These are phyloP conservation scores for Orthosia gracilis DNA, from an alignment of 2,888 invertebrate species.

Conservation along the genomic window DNA sequence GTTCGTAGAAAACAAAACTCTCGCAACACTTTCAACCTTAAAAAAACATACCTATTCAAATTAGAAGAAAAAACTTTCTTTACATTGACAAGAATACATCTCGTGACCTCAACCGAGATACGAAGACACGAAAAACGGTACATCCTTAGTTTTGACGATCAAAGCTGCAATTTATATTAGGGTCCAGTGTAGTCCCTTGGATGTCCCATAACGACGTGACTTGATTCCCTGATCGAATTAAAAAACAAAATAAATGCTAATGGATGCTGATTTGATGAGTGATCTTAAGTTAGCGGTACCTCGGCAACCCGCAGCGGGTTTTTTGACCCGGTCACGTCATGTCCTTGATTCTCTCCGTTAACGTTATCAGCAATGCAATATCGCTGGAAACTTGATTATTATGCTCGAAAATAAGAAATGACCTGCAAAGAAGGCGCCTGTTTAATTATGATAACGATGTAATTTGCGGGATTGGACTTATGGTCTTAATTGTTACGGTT, in stretches of 20 bases:
- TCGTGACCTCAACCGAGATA: constrained; percentile 13
- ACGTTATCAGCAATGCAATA: constrained; percentile 61
- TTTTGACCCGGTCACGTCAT: constrained; percentile 74
- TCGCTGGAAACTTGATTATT: constrained; percentile 53
- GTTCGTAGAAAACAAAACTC: constrained; percentile 27
- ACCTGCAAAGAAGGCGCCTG: constrained; percentile 26
- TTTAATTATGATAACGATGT: constrained; percentile 13
- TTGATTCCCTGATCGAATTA: constrained; percentile 5
- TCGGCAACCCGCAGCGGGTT: constrained; percentile 69
- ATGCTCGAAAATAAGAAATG: constrained; percentile 22
- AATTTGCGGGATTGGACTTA: constrained; percentile 4
- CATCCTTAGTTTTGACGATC: constrained; percentile 5
- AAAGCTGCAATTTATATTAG: not conserved
- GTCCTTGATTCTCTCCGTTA: constrained; percentile 77
- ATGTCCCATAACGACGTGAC: constrained; percentile 1
- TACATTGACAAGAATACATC: constrained; percentile 32
- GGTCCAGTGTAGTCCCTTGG: constrained; percentile 12
- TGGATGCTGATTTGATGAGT: constrained; percentile 73
- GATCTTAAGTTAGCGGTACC: constrained; percentile 81
- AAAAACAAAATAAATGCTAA: constrained; percentile 68
- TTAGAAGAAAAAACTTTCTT: constrained; percentile 54
- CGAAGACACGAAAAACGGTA: constrained; percentile 10
- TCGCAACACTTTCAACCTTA: constrained; percentile 36
- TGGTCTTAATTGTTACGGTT: not conserved
- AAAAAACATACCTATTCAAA: constrained; percentile 46